phyloP scores from a whole-genome alignment of 2,888 invertebrate genomes.

The Aproaerema taeniolella region DNA sequence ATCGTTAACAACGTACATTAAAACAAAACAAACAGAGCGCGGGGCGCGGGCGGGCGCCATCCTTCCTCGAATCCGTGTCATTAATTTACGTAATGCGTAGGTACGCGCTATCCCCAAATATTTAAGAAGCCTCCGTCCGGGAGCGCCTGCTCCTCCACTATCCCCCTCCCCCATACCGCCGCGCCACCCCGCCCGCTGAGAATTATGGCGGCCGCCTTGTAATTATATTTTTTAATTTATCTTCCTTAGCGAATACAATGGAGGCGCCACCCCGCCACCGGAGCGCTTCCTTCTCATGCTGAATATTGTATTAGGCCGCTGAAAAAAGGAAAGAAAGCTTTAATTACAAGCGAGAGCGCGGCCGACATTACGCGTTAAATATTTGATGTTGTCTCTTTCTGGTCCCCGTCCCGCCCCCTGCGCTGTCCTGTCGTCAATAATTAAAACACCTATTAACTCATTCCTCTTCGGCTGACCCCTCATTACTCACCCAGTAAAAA shows the following conservation, averaged over 20 bases:
- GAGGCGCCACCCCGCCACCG: conserved; percentile 77
- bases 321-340: conserved; percentile 78
- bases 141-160: conserved; percentile 74
- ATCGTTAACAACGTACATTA: conserved; percentile 75
- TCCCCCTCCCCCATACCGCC: conserved; percentile 40
- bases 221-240: conserved; percentile 85
- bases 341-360: conserved; percentile 76
- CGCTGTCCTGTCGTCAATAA: conserved; percentile 57
- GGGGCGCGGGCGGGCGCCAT: conserved; percentile 61
- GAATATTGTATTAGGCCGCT: conserved; percentile 77
- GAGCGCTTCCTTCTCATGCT: conserved; percentile 76
- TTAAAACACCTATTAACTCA: conserved; percentile 75
- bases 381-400: conserved; percentile 75
- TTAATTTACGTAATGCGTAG: conserved; percentile 79
- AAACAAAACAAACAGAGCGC: conserved; percentile 71
- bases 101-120: conserved; percentile 79
- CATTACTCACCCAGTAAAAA: conserved; percentile 54
- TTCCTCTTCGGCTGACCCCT: conserved; percentile 66
- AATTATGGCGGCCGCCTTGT: conserved; percentile 81
- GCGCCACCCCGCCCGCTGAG: conserved; percentile 67
- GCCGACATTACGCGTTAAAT: conserved; percentile 72
- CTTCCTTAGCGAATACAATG: conserved; percentile 81
- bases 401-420: conserved; percentile 33
- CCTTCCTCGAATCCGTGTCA: conserved; percentile 78
- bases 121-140: conserved; percentile 77